Evolutionary conservation across 1,140 invertebrate species (phyloP).

Genomic region (Uloborus diversus): DNA sequence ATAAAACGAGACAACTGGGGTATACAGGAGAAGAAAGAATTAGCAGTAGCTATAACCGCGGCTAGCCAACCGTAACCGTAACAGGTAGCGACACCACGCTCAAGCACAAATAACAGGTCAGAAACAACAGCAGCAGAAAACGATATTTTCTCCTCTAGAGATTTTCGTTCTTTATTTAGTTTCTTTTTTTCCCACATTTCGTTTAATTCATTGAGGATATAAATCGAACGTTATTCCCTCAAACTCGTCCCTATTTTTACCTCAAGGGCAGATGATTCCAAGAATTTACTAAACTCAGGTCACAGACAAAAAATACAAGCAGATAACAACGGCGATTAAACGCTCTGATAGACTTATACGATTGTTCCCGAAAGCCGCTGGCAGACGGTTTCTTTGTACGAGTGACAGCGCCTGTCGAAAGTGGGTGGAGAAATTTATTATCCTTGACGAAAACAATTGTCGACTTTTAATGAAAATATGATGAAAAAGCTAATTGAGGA

Average conservation of each 20-base stretch:
- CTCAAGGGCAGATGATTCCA: background rate
- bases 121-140: background rate
- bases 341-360: slow-evolving; percentile 15
- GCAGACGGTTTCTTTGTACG: too few relatives aligned
- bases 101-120: background rate
- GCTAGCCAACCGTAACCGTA: slow-evolving; percentile 25
- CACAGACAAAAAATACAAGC: background rate
- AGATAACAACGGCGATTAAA: slow-evolving; percentile 24
- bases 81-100: background rate
- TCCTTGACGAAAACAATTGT: too few relatives aligned
- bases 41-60: background rate
- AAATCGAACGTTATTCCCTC: background rate
- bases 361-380: background rate
- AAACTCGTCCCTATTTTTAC: background rate
- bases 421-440: too few relatives aligned
- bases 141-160: background rate
- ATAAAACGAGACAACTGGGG: background rate
- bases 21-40: background rate
- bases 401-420: too few relatives aligned
- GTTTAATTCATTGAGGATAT: background rate
- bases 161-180: background rate
- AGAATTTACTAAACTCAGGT: background rate
- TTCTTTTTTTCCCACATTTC: background rate
- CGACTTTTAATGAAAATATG: too few relatives aligned
- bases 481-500: too few relatives aligned